Evolutionary conservation across 2,113 vertebrate genomes (phyloP), one percentile per base, ranked within the genome.

Genomic region (Clarias batrachus): DNA sequence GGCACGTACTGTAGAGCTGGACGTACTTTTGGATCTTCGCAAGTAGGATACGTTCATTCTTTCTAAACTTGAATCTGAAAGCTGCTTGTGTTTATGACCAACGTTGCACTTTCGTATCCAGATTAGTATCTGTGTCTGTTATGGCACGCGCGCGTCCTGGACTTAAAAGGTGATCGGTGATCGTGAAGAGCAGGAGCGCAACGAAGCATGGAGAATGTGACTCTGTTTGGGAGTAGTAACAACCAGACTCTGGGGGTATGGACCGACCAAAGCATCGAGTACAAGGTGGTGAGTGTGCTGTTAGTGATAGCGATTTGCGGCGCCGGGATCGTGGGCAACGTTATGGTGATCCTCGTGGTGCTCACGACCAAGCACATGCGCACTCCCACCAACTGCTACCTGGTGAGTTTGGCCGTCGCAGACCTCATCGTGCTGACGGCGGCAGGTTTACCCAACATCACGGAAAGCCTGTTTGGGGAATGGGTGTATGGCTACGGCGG

Each of bases 291-390:
- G 85, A 98, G 97, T 82, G 94, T 98, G 37, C 88, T 96, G 25
- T 90, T 99, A 82, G 96, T 99, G 81, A 93, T 97, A 41, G 79
- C 98, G 2, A 96, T 99, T 8, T 99, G 98, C 2, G 97, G 97
- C 37, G 90, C 96, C 87, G 98, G 98, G 59, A 99, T 99, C 3
- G 93, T 98, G 88, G 98, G 98, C 33, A 99, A 99, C 88, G 90
- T 96, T 85, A 99, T 99, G 98, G 97, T 99, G 57, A 97, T 99
- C n/a, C 89, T 99, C 87, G 98, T 99, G 91, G 97, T 99, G 10
- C 95, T 99, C 88, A 97, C 97, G 90, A 98, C 97, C 87, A 98
- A 98, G 87, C 97, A 99, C 93, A 99, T 99, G 98, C 96, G 98
- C 89, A 99, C 97, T 21, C 98, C 98, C 87, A 99, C 98, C 3